phyloP scores from a whole-genome alignment of 2,888 invertebrate genomes.

The Ophioninae sp. region DNA sequence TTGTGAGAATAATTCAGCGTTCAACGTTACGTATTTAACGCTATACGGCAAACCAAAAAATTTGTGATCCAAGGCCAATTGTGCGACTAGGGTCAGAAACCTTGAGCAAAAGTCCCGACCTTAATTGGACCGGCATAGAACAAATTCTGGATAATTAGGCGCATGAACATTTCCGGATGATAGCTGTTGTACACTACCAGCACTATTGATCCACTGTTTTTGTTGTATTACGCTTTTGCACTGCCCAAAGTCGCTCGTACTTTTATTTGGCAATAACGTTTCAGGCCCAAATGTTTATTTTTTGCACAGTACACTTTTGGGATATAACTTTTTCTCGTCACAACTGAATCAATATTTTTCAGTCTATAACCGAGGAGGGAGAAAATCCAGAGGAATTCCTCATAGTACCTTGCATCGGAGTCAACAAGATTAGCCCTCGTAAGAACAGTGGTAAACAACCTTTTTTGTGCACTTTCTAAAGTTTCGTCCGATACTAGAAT shows the following conservation, averaged over 20 bases:
- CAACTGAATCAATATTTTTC: conserved; percentile 67
- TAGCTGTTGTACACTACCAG: not conserved
- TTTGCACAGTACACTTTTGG: not conserved
- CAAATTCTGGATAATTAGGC: not conserved
- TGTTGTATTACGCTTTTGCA: not conserved
- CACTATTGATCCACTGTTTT: not conserved
- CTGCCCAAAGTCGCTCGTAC: not conserved
- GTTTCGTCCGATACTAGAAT: conserved; percentile 2
- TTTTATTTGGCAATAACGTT: not conserved
- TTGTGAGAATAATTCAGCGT: not conserved
- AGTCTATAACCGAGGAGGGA: conserved; percentile 87
- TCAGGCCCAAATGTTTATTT: not conserved
- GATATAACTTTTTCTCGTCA: conserved; percentile 16
- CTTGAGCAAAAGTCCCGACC: not conserved
- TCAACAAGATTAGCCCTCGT: conserved; percentile 71
- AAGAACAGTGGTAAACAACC: conserved; percentile 72
- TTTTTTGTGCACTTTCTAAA: conserved; percentile 60
- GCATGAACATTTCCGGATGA: not conserved
- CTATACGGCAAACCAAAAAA: not conserved
- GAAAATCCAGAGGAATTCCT: conserved; percentile 88
- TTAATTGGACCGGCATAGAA: not conserved
- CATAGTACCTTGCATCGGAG: conserved; percentile 76
- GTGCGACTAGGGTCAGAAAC: not conserved
- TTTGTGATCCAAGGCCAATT: not conserved
- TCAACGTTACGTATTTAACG: not conserved